Percentiles rank a stretch among this genome's conserved stretches.
phyloP scores from a whole-genome alignment of 1,140 invertebrate species.

The Riptortus pedestris region DNA sequence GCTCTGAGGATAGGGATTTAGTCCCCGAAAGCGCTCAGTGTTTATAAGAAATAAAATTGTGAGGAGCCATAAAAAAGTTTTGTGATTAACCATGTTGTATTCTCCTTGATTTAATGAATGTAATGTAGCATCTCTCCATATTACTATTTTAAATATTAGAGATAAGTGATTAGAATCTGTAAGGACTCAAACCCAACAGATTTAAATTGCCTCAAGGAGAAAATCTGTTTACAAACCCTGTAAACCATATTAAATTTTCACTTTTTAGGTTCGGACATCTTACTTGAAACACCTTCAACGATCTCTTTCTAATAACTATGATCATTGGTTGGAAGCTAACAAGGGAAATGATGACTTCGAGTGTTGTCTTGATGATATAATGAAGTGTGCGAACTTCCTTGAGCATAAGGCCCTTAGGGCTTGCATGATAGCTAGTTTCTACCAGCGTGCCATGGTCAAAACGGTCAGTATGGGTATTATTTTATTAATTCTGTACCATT shows the following conservation, averaged over 20 bases:
- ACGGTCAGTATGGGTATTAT: slow-evolving; percentile 18
- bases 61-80: no score
- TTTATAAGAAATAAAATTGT: no score
- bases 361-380: not conserved
- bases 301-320: slow-evolving; percentile 1
- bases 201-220: no score
- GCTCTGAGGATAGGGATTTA: no score
- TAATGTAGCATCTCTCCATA: not conserved
- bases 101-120: not conserved
- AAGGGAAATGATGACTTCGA: not conserved
- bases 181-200: no score
- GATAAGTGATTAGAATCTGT: no score
- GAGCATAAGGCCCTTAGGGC: slow-evolving; percentile 13
- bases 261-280: slow-evolving; percentile 12
- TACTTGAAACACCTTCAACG: slow-evolving; percentile 6
- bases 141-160: no score
- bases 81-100: not conserved
- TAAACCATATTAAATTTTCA: not conserved
- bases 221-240: no score
- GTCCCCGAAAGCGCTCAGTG: no score
- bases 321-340: not conserved
- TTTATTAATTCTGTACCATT: slow-evolving; percentile 5
- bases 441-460: slow-evolving; percentile 19
- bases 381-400: slow-evolving; percentile 16
- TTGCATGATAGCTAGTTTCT: slow-evolving; percentile 18